Evolutionary conservation across 2,113 vertebrate species (phyloP).

Genomic region (Lichenostomus cassidix): DNA sequence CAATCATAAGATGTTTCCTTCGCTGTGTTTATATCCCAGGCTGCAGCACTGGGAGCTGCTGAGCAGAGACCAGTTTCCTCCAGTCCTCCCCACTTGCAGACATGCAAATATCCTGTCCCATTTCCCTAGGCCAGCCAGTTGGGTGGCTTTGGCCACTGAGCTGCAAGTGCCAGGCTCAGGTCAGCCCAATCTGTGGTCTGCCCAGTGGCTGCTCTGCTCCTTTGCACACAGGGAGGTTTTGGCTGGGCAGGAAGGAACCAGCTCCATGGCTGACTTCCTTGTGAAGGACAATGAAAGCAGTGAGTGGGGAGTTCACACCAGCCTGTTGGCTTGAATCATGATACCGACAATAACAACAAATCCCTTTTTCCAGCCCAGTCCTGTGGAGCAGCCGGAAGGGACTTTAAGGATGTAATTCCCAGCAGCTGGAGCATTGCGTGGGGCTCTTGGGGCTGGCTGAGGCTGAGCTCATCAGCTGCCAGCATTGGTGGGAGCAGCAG

Average conservation of each 20-base stretch:
- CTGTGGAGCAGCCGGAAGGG: not conserved
- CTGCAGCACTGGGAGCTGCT: not conserved
- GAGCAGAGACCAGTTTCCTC: not conserved
- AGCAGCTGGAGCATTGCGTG: not conserved
- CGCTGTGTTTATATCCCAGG: not conserved
- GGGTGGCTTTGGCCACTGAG: not conserved
- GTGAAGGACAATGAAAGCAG: not conserved
- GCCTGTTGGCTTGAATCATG: not conserved
- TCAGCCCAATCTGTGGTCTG: fast-evolving
- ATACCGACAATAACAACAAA: not conserved
- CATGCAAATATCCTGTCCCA: not conserved
- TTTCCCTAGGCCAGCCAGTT: fast-evolving
- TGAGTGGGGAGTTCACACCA: not conserved
- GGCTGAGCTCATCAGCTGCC: not conserved
- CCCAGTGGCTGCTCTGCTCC: not conserved
- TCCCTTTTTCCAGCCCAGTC: not conserved
- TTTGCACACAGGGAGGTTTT: not conserved
- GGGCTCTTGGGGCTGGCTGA: not conserved
- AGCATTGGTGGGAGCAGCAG: not conserved
- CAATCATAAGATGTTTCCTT: not conserved
- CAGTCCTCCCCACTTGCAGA: not conserved
- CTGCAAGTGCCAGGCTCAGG: fast-evolving
- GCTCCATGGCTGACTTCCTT: not conserved
- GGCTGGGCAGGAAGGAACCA: fast-evolving
- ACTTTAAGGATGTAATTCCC: not conserved